These are phyloP conservation scores for Cheilosia impressa DNA, from an alignment of 2,888 invertebrate genomes.

Conservation along the genomic window DNA sequence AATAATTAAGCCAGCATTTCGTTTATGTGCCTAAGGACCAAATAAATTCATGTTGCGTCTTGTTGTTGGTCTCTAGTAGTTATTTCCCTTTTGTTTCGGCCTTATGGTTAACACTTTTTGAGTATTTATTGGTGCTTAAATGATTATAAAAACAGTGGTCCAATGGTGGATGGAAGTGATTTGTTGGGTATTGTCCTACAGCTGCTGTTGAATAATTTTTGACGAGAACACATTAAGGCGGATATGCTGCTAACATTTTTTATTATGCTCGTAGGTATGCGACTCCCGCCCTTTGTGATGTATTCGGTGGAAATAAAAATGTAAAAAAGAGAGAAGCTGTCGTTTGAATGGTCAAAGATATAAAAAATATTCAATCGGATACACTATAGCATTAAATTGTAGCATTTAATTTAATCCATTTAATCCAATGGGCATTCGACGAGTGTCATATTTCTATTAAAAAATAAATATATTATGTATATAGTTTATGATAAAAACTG, in stretches of 20 bases:
- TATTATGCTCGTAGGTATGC: background rate
- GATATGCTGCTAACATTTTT: background rate
- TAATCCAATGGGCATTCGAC: too few relatives aligned
- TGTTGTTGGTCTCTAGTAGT: background rate
- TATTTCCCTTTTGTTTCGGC: background rate
- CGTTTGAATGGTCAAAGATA: too few relatives aligned
- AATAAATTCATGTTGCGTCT: background rate
- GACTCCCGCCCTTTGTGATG: too few relatives aligned
- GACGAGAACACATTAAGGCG: background rate
- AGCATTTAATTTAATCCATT: too few relatives aligned
- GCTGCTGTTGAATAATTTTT: background rate
- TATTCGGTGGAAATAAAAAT: too few relatives aligned
- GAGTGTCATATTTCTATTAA: too few relatives aligned
- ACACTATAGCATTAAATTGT: too few relatives aligned
- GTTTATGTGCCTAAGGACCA: constrained; percentile 22
- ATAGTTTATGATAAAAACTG: too few relatives aligned
- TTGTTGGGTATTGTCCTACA: background rate
- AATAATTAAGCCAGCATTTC: constrained; percentile 23
- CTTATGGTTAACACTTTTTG: background rate
- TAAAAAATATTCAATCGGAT: too few relatives aligned
- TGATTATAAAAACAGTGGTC: background rate
- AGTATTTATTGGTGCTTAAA: background rate
- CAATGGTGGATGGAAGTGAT: background rate
- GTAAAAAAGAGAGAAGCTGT: too few relatives aligned
- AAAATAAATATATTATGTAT: too few relatives aligned